These are phyloP conservation scores for Melanargia galathea DNA, from an alignment of 2,888 invertebrate species.

Conservation along the genomic window DNA sequence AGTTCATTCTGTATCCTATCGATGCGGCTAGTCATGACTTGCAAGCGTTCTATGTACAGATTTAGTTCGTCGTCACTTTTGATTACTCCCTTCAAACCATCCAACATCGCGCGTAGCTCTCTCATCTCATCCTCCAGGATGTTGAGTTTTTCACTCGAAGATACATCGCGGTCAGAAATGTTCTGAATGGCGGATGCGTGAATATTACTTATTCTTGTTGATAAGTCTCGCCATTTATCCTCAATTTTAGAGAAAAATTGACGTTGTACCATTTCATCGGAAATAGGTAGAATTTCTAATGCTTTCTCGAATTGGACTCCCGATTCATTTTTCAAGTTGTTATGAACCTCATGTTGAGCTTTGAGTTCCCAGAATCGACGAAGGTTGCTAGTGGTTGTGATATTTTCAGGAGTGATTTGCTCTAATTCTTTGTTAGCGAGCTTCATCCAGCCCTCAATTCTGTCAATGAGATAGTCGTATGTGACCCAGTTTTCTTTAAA, in stretches of 20 bases:
- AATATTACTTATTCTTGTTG: slow-evolving; percentile 84
- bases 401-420: slow-evolving; percentile 84
- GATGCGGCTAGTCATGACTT: slow-evolving; percentile 88
- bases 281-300: slow-evolving; percentile 89
- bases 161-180: slow-evolving; percentile 87
- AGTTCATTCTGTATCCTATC: slow-evolving; percentile 91
- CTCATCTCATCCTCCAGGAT: slow-evolving; percentile 89
- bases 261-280: slow-evolving; percentile 91
- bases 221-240: slow-evolving; percentile 87
- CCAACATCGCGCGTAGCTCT: slow-evolving; percentile 86
- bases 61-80: slow-evolving; percentile 92
- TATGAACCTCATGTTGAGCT: slow-evolving; percentile 92
- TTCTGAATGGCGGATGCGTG: slow-evolving; percentile 86
- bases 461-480: slow-evolving; percentile 87
- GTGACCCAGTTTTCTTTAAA: slow-evolving; percentile 90
- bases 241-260: slow-evolving; percentile 90
- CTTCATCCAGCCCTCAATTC: slow-evolving; percentile 89
- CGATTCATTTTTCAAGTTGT: slow-evolving; percentile 88
- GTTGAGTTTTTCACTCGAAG: slow-evolving; percentile 88
- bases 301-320: slow-evolving; percentile 89
- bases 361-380: slow-evolving; percentile 94
- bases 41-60: slow-evolving; percentile 90
- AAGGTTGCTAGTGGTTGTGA: slow-evolving; percentile 86
- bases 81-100: slow-evolving; percentile 88
- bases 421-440: slow-evolving; percentile 87